Base-by-base conservation (phyloP, 1,140 invertebrate species). In the Sycophaga agraensis region DNA sequence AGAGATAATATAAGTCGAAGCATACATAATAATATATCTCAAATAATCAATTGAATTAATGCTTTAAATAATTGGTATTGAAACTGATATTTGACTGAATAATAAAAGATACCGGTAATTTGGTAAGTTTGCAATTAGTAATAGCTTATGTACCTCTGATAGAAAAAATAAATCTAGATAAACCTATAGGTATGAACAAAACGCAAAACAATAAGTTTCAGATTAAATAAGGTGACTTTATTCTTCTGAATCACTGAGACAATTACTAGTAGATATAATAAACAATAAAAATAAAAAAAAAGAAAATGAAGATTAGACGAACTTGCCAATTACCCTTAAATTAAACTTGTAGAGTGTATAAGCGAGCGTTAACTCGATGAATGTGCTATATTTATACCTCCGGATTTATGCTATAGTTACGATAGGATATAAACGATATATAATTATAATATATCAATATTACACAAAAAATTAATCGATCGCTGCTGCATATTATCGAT, bases 381-480 rank as follows among this genome's bases (percentile, higher is more conserved):
- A 66, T 76, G 73, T 78, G 72, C 69, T 79, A 79, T 43, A 63
- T 79, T 79, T 76, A 76, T 77, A 79, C 71, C 71, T 76, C 69
- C 68, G 68, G 68, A 77, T 73, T 71, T 69, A 66, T 67, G 58
- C 60, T 57, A 57, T n/a, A n/a, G 46, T 43, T 50, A 56, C 21
- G n/a, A 57, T 64, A 67, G 51, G 57, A 31, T 37, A 59, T 28
- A 56, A 45, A 60, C 28, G 58, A 28, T 11, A 63, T 49, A 45
- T 46, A 61, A 59, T 59, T 53, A 48, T 28, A 45, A 40, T 51
- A 55, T 57, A 49, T 56, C 31, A 55, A 62, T 53, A 69, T 55
- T 40, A 39, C 4, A 53, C 11, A 34, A 65, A 60, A 65, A 71
- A 65, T 66, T 73, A 77, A 73, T 68, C 68, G 68, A 76, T 76